Evolutionary conservation across 2,113 vertebrate genomes (phyloP).

Genomic region (Eleginops maclovinus): DNA sequence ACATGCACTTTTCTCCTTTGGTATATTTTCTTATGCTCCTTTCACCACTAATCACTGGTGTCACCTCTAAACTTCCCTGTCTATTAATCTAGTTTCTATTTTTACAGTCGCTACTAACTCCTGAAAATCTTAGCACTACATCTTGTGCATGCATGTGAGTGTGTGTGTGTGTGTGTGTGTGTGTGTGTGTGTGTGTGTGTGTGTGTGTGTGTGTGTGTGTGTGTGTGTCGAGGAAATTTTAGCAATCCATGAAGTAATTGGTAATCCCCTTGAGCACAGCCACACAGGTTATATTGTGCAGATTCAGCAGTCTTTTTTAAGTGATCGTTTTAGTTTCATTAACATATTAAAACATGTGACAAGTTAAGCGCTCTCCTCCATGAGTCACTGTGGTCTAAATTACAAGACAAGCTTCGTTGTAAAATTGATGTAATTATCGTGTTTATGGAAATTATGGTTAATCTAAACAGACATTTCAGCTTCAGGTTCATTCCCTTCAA

Average conservation of each 20-base stretch:
- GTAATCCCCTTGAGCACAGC: constrained; percentile 14
- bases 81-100: constrained; percentile 16
- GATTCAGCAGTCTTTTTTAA: constrained; percentile 19
- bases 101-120: not conserved
- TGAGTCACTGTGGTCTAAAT: not conserved
- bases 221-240: constrained; percentile 2
- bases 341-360: constrained; percentile 5
- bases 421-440: not conserved
- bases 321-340: constrained; percentile 21
- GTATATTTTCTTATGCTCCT: constrained; percentile 9
- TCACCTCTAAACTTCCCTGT: not conserved
- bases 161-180: too few species aligned
- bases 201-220: too few species aligned
- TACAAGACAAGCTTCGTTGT: constrained; percentile 1
- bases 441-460: constrained; percentile 7
- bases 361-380: not conserved
- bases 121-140: not conserved
- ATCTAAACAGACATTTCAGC: constrained; percentile 2
- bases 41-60: not conserved
- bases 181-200: too few species aligned
- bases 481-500: not conserved
- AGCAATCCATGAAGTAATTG: constrained; percentile 6
- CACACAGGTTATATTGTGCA: not conserved
- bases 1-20: constrained; percentile 18
- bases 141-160: not conserved